Evolutionary conservation across 2,113 vertebrate species (phyloP).

Genomic region (Megatriorchis doriae): DNA sequence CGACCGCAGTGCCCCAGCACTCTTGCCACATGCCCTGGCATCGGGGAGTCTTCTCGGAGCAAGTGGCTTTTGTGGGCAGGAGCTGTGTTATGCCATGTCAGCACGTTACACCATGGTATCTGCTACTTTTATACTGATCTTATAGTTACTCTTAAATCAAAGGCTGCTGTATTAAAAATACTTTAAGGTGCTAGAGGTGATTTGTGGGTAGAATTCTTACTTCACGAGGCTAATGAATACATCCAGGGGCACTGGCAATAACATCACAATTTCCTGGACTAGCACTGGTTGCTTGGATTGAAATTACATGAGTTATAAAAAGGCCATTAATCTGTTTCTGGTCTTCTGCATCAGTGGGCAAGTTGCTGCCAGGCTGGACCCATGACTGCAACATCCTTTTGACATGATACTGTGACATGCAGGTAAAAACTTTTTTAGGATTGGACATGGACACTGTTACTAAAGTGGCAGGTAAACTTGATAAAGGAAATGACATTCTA

Average conservation of each 20-base stretch:
- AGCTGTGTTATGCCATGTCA: rapidly evolving
- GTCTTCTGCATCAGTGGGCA: not conserved
- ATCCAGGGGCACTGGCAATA: not conserved
- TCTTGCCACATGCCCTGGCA: not conserved
- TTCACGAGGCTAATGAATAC: not conserved
- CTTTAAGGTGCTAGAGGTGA: not conserved
- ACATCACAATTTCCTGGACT: not conserved
- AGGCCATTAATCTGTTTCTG: not conserved
- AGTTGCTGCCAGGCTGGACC: not conserved
- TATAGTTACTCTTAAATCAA: not conserved
- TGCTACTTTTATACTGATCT: not conserved
- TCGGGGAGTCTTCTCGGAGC: not conserved
- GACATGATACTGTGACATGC: not conserved
- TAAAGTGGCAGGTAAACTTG: not conserved
- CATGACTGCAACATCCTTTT: not conserved
- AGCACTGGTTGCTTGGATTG: not conserved
- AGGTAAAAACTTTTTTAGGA: not conserved
- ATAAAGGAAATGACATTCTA: not conserved
- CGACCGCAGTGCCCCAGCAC: not conserved
- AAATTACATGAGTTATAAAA: not conserved
- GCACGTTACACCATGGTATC: not conserved
- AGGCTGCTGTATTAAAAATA: not conserved
- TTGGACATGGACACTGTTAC: not conserved
- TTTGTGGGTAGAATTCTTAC: not conserved
- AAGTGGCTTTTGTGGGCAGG: not conserved